A percentile compares a stretch with the other conserved stretches of the same genome.
Conservation (phyloP, 1,140 invertebrate species). For the Calliphora vicina region DNA sequence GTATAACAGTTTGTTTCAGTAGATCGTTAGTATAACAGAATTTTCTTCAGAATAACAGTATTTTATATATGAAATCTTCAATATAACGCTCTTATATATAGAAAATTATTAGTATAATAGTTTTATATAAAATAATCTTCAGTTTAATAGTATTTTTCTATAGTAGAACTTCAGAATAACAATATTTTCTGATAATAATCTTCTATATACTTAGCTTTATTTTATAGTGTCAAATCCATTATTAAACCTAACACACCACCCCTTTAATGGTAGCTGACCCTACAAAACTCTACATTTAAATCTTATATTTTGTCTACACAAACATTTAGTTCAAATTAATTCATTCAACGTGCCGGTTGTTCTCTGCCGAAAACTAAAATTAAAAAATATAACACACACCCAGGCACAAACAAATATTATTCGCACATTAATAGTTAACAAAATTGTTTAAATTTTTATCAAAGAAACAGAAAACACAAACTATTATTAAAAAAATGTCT, state of each 20-base stretch:
- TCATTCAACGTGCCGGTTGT: neutral
- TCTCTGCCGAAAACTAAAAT: neutral
- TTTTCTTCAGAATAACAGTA: too few relatives aligned
- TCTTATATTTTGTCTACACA: neutral
- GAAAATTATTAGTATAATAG: too few relatives aligned
- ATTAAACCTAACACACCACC: neutral
- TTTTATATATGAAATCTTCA: too few relatives aligned
- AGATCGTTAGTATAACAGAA: too few relatives aligned
- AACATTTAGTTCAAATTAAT: neutral
- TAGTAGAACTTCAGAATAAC: too few relatives aligned
- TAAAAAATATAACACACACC: neutral
- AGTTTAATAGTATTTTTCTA: too few relatives aligned
- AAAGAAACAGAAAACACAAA: neutral
- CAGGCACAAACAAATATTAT: neutral
- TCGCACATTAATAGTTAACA: neutral
- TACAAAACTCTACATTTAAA: neutral
- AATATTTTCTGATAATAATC: too few relatives aligned
- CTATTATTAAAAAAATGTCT: neutral
- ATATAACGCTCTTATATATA: too few relatives aligned
- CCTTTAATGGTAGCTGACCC: neutral
- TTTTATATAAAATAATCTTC: too few relatives aligned
- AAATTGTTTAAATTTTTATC: neutral
- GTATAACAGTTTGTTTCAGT: too few relatives aligned
- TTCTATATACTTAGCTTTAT: too few relatives aligned
- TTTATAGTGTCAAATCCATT: neutral